Conservation (phyloP, 2,888 invertebrate genomes). For the Oscheius sp. region DNA sequence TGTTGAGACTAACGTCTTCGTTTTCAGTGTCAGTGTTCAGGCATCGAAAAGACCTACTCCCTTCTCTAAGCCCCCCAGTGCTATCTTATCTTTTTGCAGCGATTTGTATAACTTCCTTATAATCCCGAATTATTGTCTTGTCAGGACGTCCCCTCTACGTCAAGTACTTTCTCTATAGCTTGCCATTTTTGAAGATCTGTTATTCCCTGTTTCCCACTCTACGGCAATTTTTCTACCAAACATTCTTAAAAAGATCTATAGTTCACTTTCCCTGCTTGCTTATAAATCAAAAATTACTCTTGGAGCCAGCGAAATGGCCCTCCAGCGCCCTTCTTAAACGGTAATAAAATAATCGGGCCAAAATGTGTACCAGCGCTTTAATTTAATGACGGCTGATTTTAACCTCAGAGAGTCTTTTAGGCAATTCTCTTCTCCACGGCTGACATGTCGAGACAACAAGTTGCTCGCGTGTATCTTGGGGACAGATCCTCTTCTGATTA, state of each 20-base stretch:
- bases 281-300: slow-evolving; percentile 4
- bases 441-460: slow-evolving; percentile 2
- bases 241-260: slow-evolving; percentile 12
- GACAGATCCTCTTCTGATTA: slow-evolving; percentile 21
- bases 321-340: not conserved
- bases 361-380: not conserved
- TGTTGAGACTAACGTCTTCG: slow-evolving; percentile 25
- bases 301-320: too few relatives aligned
- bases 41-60: slow-evolving; percentile 9
- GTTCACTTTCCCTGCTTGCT: not conserved
- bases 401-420: not conserved
- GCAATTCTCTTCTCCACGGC: not conserved
- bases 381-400: too few relatives aligned
- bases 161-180: not conserved
- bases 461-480: slow-evolving; percentile 9
- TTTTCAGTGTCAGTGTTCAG: slow-evolving; percentile 20
- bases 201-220: too few relatives aligned
- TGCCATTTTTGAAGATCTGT: not conserved
- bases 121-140: not conserved
- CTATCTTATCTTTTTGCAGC: slow-evolving; percentile 18
- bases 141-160: not conserved
- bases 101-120: not conserved
- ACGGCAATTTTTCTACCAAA: not conserved
- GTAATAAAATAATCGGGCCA: not conserved
- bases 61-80: not conserved